Evolutionary conservation across 2,888 invertebrate genomes (phyloP), one percentile per base, ranked within the genome.

Genomic region (Volucella bombylans): DNA sequence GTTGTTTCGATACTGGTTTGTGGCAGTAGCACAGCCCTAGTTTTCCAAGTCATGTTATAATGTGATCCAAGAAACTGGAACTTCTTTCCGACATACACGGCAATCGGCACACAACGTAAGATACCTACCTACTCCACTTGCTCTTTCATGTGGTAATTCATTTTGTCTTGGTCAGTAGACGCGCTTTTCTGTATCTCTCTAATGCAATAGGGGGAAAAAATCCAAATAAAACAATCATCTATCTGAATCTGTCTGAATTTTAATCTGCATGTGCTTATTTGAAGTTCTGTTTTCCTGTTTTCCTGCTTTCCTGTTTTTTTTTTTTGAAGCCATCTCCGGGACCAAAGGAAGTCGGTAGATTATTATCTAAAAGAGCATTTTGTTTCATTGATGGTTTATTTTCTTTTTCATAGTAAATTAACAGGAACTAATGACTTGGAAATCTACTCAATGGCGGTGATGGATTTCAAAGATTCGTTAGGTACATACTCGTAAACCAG

Each of bases 21-120:
- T 72, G 77, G 85, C 77, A 76, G 83, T 85, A 73, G 82, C 82
- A 73, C 76, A 85, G 85, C 77, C 85, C 85, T 85, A 85, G 81
- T 85, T 85, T 83, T 68, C 31, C 14, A 81, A 85, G 76, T 81
- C 81, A 77, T 81, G 85, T 85, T 77, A 85, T 85, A 85, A 85
- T 85, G 81, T 85, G 72, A 72, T 81, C 72, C 81, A 68, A 72
- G 85, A 85, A 85, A 85, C 76, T 85, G 85, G 85, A 72, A 77
- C 81, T 85, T 79, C 52, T 69, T 43, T 83, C 76, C 61, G 64
- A 31, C 18, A 59, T 52, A 50, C 54, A 64, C 72, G 6, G 49
- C 47, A 59, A 12, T 45, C 49, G 41, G 18, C 39, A 54, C 43
- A 15, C 38, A 49, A 31, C 31, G 31, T 31, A 31, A 31, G 31